Base-by-base conservation (phyloP, 2,113 vertebrate genomes). In the Chaenocephalus aceratus region DNA sequence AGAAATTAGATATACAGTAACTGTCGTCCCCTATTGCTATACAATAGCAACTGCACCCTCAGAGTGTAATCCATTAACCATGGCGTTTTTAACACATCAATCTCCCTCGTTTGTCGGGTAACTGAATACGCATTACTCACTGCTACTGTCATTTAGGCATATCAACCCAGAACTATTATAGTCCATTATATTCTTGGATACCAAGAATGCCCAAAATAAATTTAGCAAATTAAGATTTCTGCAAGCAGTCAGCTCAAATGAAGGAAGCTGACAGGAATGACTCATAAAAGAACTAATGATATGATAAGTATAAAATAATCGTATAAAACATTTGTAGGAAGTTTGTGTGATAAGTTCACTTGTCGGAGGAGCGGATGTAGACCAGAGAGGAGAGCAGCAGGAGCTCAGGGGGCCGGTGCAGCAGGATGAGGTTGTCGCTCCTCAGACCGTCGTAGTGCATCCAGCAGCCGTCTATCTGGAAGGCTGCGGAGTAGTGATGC, bases 401-500 rank as follows among this genome's bases (percentile, higher is more conserved):
- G 86, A 97, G 92, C 88, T 96, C 95, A 3, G 96, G 96, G 0
- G 97, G 96, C 90, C 96, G 96, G 94, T 96, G 95, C 66, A 96
- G 90, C 75, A 97, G 94, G 81, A 97, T 95, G 79, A 97, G 93
- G 93, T 97, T 97, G 91, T 96, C 94, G 23, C 91, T 96, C 86
- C 95, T 94, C 86, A 97, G 93, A 2, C 96, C 95, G 44, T 96
- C 95, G 1, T 97, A 96, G 87, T 97, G 95, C 95, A 97, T 94
- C 96, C 96, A 96, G 90, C 92, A 95, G 66, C 95, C 94, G 3
- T 96, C 95, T 6, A 96, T 96, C 86, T 96, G 96, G 92, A 97
- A 96, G 52, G 96, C 96, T 57, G 96, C 96, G 6, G 96, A 97
- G 86, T 97, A 97, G 92, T 97, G 97, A 89, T 97, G 96, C 78